Evolutionary conservation across 1,140 invertebrate genomes (phyloP).

Genomic region (Polypedilum pembai): DNA sequence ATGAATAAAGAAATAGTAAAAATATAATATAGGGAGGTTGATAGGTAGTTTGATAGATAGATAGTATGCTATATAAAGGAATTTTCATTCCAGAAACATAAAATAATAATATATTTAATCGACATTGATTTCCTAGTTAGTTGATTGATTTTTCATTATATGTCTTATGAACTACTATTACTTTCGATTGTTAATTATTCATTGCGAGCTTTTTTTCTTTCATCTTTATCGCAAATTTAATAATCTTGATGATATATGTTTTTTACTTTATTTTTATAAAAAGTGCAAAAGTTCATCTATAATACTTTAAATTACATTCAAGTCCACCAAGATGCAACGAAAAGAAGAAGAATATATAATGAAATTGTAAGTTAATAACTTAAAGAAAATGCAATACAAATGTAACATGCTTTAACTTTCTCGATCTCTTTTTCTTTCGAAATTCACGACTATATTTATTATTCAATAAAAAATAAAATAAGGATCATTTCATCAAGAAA

Average conservation of each 20-base stretch:
- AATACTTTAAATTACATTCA: conserved; percentile 14
- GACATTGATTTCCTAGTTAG: conserved; percentile 12
- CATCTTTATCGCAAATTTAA: background rate
- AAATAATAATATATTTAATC: background rate
- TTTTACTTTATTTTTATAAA: background rate
- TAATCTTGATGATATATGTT: background rate
- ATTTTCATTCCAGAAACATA: no score
- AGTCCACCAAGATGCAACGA: background rate
- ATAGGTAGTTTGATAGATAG: background rate
- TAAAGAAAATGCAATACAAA: conserved; percentile 6
- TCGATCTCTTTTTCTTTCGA: background rate
- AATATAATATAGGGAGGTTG: background rate
- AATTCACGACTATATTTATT: background rate
- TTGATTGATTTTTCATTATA: conserved; percentile 7
- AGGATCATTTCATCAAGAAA: background rate
- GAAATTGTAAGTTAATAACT: conserved; percentile 1
- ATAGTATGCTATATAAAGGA: no score
- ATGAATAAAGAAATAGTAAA: background rate
- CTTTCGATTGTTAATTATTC: conserved; percentile 9
- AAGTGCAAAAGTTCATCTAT: conserved; percentile 5
- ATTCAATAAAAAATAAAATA: background rate
- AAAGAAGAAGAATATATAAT: background rate
- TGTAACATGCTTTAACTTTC: background rate
- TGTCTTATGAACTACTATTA: background rate
- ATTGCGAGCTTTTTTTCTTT: background rate